Evolutionary conservation across 2,113 vertebrate species (phyloP).

Genomic region (Syngnathoides biaculeatus): DNA sequence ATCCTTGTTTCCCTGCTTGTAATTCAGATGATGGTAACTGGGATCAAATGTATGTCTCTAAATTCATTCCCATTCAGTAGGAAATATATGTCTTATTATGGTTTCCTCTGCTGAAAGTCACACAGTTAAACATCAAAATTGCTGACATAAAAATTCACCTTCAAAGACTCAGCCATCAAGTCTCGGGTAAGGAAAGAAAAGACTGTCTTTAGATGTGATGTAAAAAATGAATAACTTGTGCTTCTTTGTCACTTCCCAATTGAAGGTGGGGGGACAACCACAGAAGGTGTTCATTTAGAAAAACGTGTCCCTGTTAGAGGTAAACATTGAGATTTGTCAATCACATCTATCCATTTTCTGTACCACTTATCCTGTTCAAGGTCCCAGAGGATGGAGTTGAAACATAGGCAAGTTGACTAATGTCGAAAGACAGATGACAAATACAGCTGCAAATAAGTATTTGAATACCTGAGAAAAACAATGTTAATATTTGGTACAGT

Average conservation of each 20-base stretch:
- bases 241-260: not conserved
- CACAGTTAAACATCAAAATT: slow-evolving; percentile 45
- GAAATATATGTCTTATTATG: not conserved
- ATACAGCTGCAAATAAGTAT: too few species aligned
- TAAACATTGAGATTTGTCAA: slow-evolving; percentile 12
- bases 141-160: slow-evolving; percentile 35
- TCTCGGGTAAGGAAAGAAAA: not conserved
- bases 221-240: too few species aligned
- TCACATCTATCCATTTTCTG: not conserved
- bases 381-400: not conserved
- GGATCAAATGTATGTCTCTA: slow-evolving; percentile 42
- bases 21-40: slow-evolving; percentile 48
- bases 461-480: too few species aligned
- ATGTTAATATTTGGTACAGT: too few species aligned
- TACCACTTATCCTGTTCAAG: not conserved
- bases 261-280: not conserved
- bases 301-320: slow-evolving; percentile 28
- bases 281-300: not conserved
- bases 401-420: too few species aligned
- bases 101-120: slow-evolving; percentile 21
- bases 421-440: too few species aligned
- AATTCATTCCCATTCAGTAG: not conserved
- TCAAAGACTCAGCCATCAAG: not conserved
- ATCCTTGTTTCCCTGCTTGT: slow-evolving; percentile 47
- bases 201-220: not conserved